A percentile compares a stretch with the other conserved stretches of the same genome.
These are phyloP conservation scores for Smithornis capensis DNA, from an alignment of 2,113 vertebrate species.

Conservation along the genomic window DNA sequence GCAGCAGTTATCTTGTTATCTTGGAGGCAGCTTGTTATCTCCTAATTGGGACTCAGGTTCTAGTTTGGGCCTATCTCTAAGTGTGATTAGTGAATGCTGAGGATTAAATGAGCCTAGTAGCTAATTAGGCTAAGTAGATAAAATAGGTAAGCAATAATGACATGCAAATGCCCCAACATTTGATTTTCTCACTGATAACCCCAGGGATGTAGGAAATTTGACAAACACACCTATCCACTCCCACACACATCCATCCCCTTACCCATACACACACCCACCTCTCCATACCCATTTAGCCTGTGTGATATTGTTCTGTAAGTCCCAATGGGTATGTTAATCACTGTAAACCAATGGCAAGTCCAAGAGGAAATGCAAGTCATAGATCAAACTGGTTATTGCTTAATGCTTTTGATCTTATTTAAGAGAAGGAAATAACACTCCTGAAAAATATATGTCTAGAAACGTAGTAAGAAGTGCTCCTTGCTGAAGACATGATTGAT, in stretches of 20 bases:
- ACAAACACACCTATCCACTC: neutral
- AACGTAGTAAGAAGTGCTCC: neutral
- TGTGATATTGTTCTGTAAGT: neutral
- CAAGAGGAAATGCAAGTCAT: neutral
- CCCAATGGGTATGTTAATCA: neutral
- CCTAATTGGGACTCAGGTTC: neutral
- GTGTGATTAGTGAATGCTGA: neutral
- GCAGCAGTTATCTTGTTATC: too few relatives aligned
- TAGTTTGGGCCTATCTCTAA: neutral
- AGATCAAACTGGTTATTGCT: neutral
- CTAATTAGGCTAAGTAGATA: neutral
- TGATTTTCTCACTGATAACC: neutral
- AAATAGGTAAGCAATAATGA: neutral
- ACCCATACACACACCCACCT: neutral
- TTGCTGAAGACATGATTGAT: neutral
- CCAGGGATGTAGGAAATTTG: neutral
- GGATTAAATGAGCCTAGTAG: neutral
- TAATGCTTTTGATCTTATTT: neutral
- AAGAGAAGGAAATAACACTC: neutral
- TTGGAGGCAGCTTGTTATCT: neutral
- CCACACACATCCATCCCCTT: too few relatives aligned
- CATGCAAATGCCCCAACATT: neutral
- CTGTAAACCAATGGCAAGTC: neutral
- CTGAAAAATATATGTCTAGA: neutral
- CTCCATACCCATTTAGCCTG: fast-evolving